These are phyloP conservation scores for Sylvia borin DNA, from an alignment of 2,797 vertebrate genomes.

Conservation along the genomic window DNA sequence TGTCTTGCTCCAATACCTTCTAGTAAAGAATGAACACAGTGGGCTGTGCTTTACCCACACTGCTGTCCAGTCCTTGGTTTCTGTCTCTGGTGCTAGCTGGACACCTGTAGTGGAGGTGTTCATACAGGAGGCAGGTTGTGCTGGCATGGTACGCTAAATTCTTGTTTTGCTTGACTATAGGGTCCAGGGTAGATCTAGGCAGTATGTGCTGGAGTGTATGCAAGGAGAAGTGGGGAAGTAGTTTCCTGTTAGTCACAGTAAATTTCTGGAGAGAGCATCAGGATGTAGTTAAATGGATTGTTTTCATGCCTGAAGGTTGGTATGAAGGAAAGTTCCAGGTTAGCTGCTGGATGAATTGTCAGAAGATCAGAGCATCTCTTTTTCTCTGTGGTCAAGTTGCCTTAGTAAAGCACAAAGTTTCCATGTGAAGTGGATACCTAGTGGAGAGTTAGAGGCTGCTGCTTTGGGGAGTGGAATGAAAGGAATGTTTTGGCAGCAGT, in stretches of 20 bases:
- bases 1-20: neutral
- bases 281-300: neutral
- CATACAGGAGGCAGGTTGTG: neutral
- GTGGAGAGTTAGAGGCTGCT: neutral
- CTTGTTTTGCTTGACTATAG: neutral
- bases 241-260: neutral
- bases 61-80: neutral
- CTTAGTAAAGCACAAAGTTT: neutral
- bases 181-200: neutral
- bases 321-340: neutral
- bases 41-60: neutral
- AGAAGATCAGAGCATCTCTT: neutral
- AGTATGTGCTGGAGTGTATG: neutral
- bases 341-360: neutral
- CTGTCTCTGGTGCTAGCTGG: neutral
- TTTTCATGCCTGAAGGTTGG: neutral
- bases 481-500: neutral
- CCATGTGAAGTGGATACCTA: neutral
- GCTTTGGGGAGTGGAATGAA: neutral
- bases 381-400: neutral
- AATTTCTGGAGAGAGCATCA: neutral
- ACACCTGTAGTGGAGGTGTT: neutral
- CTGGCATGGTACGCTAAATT: neutral
- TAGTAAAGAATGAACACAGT: neutral
- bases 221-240: neutral